phyloP scores from a whole-genome alignment of 2,113 vertebrate species.

The Mixornis gularis region DNA sequence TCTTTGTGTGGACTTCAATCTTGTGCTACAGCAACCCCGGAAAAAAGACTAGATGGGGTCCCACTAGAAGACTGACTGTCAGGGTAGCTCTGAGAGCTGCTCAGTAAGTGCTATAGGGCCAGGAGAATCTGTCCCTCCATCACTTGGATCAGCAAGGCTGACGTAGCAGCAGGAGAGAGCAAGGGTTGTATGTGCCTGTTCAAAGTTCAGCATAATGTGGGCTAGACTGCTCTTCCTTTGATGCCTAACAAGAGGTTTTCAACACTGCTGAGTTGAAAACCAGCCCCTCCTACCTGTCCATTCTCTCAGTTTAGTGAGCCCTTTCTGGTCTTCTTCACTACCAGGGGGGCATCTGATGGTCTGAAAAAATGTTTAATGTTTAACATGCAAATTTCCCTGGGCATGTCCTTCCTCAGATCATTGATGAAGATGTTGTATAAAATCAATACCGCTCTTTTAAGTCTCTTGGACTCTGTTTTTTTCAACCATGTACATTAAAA shows the following conservation, averaged over 20 bases:
- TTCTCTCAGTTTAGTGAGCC: background rate
- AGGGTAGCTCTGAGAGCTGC: background rate
- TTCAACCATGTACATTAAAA: background rate
- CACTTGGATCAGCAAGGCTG: background rate
- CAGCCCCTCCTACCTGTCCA: background rate
- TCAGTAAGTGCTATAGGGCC: background rate
- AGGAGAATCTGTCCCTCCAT: background rate
- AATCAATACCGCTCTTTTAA: background rate
- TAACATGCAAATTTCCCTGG: background rate
- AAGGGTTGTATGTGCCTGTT: background rate
- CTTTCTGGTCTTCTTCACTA: background rate
- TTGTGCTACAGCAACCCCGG: background rate
- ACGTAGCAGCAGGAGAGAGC: background rate
- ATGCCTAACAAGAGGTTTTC: background rate
- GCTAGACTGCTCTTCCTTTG: background rate
- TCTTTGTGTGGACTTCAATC: background rate
- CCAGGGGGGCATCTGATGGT: background rate
- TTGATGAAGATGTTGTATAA: background rate
- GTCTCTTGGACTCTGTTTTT: background rate
- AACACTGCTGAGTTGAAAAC: background rate
- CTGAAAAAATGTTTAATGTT: background rate
- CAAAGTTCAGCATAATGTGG: background rate
- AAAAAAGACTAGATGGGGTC: background rate
- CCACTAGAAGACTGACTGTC: background rate
- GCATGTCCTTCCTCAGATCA: background rate